Evolutionary conservation across 2,888 invertebrate genomes (phyloP), one percentile per base, ranked within the genome.

Genomic region (Phengaris alcon): DNA sequence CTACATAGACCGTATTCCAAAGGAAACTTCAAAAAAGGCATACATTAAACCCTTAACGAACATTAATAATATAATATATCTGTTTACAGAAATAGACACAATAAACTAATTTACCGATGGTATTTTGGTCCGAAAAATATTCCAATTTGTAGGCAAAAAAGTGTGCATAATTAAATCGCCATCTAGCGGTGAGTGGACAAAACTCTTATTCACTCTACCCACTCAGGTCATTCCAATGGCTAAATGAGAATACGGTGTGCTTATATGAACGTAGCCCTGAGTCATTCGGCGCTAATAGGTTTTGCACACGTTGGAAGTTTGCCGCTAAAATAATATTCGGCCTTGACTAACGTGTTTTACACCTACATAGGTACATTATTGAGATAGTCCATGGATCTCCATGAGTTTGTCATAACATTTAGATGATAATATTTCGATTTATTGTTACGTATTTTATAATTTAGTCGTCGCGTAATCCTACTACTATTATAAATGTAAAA

Each of bases 291-390:
- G 64, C 35, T 64, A 64, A 64, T 64, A 64, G 64, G 64, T 64
- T 44, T 64, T 64, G 64, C 64, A 64, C 35, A 64, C 64, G 13
- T 64, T 64, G 64, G 64, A 64, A 64, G 64, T 64, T 64, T 44
- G 64, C 44, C 12, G 22, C 64, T n/a, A 22, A 22, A 22, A 12
- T 12, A 52, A 52, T n/a, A 44, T 13, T 59, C 22, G 59, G 35
- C 64, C 35, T 64, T 64, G 64, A 22, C 22, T 57, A 8, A 15
- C 15, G 57, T 57, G 57, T 57, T 3, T 9, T 10, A 54, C 9
- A 12, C 13, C 13, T 54, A 6, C 48, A 48, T 48, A 48, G 35
- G 57, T 57, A n/a, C 8, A 22, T 9, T 7, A 59, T 22, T 22
- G 59, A 59, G 10, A 57, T 22, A 10, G 59, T 59, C 22, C 22